phyloP scores from a whole-genome alignment of 2,113 vertebrate genomes.

The Laterallus jamaicensis region DNA sequence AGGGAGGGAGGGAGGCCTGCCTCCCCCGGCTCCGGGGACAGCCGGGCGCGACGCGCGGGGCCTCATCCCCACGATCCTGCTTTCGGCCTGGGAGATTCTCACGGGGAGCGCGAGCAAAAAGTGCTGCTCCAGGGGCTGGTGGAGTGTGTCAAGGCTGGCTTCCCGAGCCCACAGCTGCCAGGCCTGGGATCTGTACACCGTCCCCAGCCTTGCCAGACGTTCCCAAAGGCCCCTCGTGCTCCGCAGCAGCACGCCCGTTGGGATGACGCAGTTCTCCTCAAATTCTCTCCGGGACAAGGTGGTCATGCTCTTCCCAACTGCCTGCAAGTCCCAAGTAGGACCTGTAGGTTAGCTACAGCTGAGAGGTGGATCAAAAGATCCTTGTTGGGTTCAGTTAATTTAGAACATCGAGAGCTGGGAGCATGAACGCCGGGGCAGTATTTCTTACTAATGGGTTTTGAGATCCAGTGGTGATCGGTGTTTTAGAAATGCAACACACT shows the following conservation, averaged over 20 bases:
- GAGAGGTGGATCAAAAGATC: rapidly evolving
- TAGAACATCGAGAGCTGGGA: not conserved
- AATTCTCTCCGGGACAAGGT: rapidly evolving
- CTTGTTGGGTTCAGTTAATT: not conserved
- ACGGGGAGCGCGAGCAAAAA: not conserved
- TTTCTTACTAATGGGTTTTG: not conserved
- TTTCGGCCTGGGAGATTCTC: not conserved
- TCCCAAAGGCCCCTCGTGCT: rapidly evolving
- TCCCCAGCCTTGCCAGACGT: not conserved
- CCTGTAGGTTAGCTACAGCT: rapidly evolving
- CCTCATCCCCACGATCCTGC: not conserved
- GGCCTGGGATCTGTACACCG: rapidly evolving
- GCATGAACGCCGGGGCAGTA: not conserved
- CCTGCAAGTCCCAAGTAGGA: rapidly evolving
- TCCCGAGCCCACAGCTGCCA: rapidly evolving
- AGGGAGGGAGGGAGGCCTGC: not conserved
- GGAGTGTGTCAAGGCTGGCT: not conserved
- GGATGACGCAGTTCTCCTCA: too few species aligned
- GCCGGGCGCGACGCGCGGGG: not conserved
- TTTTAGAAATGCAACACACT: not conserved
- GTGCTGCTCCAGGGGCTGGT: not conserved
- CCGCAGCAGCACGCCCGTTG: rapidly evolving
- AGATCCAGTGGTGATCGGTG: not conserved
- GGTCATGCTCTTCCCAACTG: rapidly evolving
- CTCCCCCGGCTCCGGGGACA: too few species aligned